A percentile compares a stretch with the other conserved stretches of the same genome.
phyloP scores from a whole-genome alignment of 2,797 vertebrate species.

The Enteromius unitaeniatus region DNA sequence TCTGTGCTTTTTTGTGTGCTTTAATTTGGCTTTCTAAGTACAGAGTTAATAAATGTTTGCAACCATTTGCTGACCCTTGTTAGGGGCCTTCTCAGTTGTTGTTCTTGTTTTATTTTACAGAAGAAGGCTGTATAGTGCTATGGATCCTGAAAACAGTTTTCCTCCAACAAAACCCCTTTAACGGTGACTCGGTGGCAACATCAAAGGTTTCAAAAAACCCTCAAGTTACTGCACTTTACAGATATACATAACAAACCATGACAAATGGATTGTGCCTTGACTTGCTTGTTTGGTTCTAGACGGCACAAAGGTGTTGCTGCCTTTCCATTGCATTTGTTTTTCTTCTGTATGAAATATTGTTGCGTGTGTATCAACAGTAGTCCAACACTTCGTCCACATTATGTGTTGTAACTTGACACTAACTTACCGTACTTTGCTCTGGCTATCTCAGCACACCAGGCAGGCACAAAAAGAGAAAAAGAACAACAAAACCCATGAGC shows the following conservation, averaged over 20 bases:
- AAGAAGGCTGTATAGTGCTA: conserved; percentile 27
- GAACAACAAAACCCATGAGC: conserved; percentile 52
- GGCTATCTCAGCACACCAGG: conserved; percentile 48
- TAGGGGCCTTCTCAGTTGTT: not conserved
- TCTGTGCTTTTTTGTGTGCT: not conserved
- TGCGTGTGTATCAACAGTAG: conserved; percentile 11
- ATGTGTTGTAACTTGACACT: not conserved
- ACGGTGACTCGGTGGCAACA: conserved; percentile 53
- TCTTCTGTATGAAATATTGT: conserved; percentile 24
- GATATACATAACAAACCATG: conserved; percentile 56
- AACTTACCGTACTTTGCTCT: conserved; percentile 37
- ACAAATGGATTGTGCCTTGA: conserved; percentile 55
- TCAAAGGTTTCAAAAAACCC: conserved; percentile 55
- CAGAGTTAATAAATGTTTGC: not conserved
- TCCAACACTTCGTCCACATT: conserved; percentile 34
- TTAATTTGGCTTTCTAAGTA: not conserved
- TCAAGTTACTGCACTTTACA: conserved; percentile 50
- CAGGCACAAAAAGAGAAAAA: conserved; percentile 20
- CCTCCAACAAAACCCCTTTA: conserved; percentile 31
- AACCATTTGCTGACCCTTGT: conserved; percentile 10
- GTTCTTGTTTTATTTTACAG: conserved; percentile 7
- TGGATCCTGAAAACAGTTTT: conserved; percentile 30
- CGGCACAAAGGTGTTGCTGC: conserved; percentile 27
- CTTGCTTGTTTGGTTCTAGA: conserved; percentile 54
- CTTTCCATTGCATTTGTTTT: conserved; percentile 28